These are phyloP conservation scores for Atrichornis clamosus DNA, from an alignment of 2,113 vertebrate species.

Conservation along the genomic window DNA sequence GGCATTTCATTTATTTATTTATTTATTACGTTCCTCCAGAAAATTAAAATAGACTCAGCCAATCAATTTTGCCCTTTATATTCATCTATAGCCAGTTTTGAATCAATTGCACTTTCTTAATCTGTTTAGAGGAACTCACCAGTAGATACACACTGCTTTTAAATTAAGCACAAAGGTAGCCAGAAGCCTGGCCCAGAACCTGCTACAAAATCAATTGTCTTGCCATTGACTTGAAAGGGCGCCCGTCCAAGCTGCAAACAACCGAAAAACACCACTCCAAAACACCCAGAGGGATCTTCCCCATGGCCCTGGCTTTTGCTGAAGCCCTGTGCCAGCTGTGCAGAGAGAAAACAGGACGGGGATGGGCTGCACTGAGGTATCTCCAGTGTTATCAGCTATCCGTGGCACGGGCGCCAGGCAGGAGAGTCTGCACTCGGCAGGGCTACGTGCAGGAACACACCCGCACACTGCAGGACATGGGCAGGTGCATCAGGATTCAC, in stretches of 20 bases:
- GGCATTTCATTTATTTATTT: not conserved
- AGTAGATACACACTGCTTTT: not conserved
- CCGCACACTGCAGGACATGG: not conserved
- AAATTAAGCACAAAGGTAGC: not conserved
- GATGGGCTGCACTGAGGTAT: not conserved
- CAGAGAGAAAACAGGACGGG: not conserved
- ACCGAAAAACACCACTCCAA: not conserved
- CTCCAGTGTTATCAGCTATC: not conserved
- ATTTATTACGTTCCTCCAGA: not conserved
- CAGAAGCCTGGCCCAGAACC: slow-evolving; percentile 2
- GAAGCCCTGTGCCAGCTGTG: not conserved
- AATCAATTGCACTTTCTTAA: slow-evolving; percentile 31
- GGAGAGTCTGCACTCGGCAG: not conserved
- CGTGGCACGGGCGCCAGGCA: not conserved
- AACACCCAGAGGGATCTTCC: not conserved
- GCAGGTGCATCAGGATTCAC: not conserved
- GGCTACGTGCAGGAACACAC: not conserved
- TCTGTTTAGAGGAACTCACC: not conserved
- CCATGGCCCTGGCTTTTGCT: not conserved
- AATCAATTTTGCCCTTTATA: slow-evolving; percentile 25
- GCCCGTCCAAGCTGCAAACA: not conserved
- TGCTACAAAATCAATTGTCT: not conserved
- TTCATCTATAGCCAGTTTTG: not conserved
- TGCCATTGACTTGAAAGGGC: not conserved
- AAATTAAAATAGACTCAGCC: not conserved